phyloP scores from a whole-genome alignment of 37 sponge, comb jelly and placozoan species.

The Mnemiopsis leidyi region DNA sequence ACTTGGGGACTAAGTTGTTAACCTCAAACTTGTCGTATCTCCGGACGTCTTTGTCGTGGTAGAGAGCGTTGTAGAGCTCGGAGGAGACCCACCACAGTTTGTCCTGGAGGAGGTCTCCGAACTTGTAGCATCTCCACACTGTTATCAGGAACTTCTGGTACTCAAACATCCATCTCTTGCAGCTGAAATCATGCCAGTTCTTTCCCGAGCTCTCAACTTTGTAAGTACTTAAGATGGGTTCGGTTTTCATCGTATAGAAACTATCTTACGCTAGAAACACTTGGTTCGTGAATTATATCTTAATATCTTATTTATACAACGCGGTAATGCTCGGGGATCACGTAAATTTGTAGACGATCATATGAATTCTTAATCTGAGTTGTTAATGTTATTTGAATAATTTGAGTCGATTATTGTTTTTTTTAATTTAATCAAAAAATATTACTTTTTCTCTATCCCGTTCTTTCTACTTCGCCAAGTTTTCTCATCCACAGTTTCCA shows the following conservation, averaged over 20 bases:
- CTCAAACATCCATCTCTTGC: background rate
- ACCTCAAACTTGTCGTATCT: conserved; percentile 18
- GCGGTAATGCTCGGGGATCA: no score
- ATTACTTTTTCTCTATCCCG: background rate
- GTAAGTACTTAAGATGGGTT: no score
- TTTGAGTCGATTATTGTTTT: no score
- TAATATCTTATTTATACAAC: no score
- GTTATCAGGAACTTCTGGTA: conserved; percentile 12
- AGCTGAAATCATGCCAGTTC: background rate
- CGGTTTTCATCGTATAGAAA: no score
- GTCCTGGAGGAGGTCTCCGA: background rate
- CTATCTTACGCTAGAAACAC: no score
- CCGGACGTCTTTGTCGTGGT: background rate
- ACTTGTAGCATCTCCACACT: background rate
- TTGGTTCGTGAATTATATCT: no score
- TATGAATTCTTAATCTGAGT: no score
- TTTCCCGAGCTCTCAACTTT: no score
- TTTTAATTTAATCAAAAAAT: no score
- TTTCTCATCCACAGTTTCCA: background rate
- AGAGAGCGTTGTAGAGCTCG: conserved; percentile 7
- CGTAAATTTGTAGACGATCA: no score
- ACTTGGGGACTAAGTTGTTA: background rate
- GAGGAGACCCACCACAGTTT: background rate
- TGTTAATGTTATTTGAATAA: no score
- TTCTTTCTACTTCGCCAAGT: background rate